Conservation (phyloP, 2,113 vertebrate genomes). For the Etheostoma spectabile region DNA sequence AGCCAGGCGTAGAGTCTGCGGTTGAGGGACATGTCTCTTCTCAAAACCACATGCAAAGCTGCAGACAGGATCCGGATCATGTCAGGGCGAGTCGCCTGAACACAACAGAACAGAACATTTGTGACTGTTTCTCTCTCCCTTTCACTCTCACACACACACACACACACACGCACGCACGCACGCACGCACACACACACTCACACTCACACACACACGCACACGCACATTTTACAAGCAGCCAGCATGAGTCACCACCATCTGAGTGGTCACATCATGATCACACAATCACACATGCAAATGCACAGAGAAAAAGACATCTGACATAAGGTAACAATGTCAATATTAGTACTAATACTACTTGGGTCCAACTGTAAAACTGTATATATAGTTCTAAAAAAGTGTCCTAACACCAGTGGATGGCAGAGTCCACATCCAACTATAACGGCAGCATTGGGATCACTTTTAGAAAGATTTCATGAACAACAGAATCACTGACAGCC, state of each 20-base stretch:
- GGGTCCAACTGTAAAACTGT: too few species aligned
- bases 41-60: constrained; percentile 96
- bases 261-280: neutral
- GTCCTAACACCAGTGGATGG: too few species aligned
- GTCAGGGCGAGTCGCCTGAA: constrained; percentile 94
- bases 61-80: constrained; percentile 98
- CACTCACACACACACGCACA: neutral
- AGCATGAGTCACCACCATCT: constrained; percentile 26
- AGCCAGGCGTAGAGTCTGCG: constrained; percentile 98
- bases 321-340: neutral
- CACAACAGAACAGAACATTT: constrained; percentile 44
- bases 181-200: constrained; percentile 1
- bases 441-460: too few species aligned
- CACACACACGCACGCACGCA: neutral
- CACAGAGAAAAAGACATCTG: neutral
- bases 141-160: constrained; percentile 16
- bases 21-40: constrained; percentile 99
- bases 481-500: too few species aligned
- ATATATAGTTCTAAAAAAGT: too few species aligned
- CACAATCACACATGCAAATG: constrained; percentile 9
- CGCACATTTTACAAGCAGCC: constrained; percentile 31
- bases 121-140: neutral
- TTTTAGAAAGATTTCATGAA: too few species aligned
- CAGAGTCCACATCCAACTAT: too few species aligned
- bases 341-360: neutral